phyloP scores from a whole-genome alignment of 2,888 invertebrate genomes.

The Zhengitettix transpicula region DNA sequence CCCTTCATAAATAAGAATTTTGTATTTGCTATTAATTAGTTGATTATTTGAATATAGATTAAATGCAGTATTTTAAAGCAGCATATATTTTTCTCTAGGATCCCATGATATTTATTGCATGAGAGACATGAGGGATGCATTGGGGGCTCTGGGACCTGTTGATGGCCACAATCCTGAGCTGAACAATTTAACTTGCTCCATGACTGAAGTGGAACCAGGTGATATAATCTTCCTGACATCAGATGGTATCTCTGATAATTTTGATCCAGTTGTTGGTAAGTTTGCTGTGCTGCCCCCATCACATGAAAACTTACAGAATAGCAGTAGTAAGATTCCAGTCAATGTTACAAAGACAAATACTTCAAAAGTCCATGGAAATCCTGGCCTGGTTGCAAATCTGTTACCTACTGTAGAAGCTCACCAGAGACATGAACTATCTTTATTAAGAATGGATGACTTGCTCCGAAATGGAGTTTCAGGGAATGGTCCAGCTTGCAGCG shows the following conservation, averaged over 20 bases:
- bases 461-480: constrained; percentile 48
- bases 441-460: constrained; percentile 58
- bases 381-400: constrained; percentile 2
- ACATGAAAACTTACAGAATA: background rate
- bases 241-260: constrained; percentile 82
- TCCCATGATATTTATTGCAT: constrained; percentile 70
- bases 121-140: constrained; percentile 75
- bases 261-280: constrained; percentile 81
- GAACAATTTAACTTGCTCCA: constrained; percentile 68
- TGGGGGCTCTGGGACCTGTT: constrained; percentile 76
- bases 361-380: background rate
- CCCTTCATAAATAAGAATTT: too few relatives aligned
- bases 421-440: constrained; percentile 56
- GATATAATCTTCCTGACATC: constrained; percentile 77
- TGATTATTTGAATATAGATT: too few relatives aligned
- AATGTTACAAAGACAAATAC: constrained; percentile 1
- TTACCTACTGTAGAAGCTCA: constrained; percentile 54
- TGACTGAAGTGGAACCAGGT: constrained; percentile 61
- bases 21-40: too few relatives aligned
- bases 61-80: too few relatives aligned
- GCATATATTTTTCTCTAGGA: constrained; percentile 26
- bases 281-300: constrained; percentile 38
- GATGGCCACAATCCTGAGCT: constrained; percentile 72
- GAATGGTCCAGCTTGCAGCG: constrained; percentile 40
- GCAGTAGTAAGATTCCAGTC: background rate